Percentiles rank a stretch among this genome's conserved stretches.
Conservation (phyloP, 2,888 invertebrate genomes). For the Serripes groenlandicus region DNA sequence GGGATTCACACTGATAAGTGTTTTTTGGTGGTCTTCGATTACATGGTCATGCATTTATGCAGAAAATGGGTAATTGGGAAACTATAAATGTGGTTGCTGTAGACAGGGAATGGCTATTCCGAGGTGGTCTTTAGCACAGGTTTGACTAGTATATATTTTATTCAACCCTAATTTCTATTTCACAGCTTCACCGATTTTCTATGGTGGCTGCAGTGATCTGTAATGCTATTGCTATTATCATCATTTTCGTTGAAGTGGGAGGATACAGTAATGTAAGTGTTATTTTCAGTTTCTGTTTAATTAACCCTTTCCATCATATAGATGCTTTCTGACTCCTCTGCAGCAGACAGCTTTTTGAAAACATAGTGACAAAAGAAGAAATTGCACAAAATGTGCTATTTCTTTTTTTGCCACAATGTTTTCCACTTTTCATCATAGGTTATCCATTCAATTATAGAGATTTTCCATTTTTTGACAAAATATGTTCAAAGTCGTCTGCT, state of each 20-base stretch:
- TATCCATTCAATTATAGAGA: too few species aligned
- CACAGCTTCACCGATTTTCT: slow-evolving; percentile 72
- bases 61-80: too few species aligned
- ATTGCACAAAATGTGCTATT: not conserved
- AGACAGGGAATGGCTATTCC: too few species aligned
- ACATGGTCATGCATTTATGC: too few species aligned
- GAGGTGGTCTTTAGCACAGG: too few species aligned
- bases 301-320: not conserved
- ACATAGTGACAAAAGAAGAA: not conserved
- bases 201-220: slow-evolving; percentile 75
- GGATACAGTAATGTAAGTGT: slow-evolving; percentile 79
- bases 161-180: slow-evolving; percentile 30
- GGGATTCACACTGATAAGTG: too few species aligned
- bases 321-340: not conserved
- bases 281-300: not conserved
- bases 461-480: too few species aligned
- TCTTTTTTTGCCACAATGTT: not conserved
- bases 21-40: too few species aligned
- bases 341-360: not conserved
- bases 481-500: too few species aligned
- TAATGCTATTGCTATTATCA: slow-evolving; percentile 80
- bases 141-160: too few species aligned
- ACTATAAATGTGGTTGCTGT: too few species aligned
- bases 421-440: not conserved
- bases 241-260: slow-evolving; percentile 81